Base-by-base conservation (phyloP, 2,888 invertebrate genomes). In the Plagodis dolabraria region DNA sequence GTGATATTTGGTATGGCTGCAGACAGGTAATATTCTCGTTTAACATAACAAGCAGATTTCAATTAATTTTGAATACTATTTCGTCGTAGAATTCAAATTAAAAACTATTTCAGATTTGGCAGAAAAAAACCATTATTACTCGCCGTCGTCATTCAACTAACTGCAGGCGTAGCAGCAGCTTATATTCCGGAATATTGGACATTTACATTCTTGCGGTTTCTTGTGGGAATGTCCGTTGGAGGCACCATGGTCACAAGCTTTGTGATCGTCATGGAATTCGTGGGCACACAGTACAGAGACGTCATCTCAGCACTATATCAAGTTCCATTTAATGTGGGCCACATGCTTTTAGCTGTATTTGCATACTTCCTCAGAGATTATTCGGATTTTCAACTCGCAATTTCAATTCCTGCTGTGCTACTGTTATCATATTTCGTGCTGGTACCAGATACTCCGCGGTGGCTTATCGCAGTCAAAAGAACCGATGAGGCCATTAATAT, bases 401-500 rank as follows among this genome's bases (percentile, higher is more conserved):
- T 96, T 63, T 95, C 96, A 0, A 74, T 94, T 35, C 94, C 94
- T 0, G 87, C 93, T 0, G 73, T 93, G 36, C 71, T 96, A 33
- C 85, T 96, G 56, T 85, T 96, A 12, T 85, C 93, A 0, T 96
- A 96, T 70, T 94, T 95, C 73, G 94, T 95, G 90, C 76, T 96
- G 34, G 80, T 97, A 10, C 96, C 96, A 0, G 97, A 97, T 84
- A 96, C 96, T 2, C 96, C 97, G 0, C 93, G 97, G 63, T 97
- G 97, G 97, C 89, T 97, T 22, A 89, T 96, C 59, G 95, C 96
- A 10, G 94, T 95, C 2, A 96, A 96, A 1, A 93, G 93, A 64
- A 92, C 94, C 45, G 95, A 95, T 10, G 88, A 94, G 55, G 95
- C 96, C 0, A 89, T 95, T 2, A 76, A 79, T 52, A 87, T 96